Base-by-base conservation (phyloP, 1,140 invertebrate species). In the Pseudomyrmex dendroicus region DNA sequence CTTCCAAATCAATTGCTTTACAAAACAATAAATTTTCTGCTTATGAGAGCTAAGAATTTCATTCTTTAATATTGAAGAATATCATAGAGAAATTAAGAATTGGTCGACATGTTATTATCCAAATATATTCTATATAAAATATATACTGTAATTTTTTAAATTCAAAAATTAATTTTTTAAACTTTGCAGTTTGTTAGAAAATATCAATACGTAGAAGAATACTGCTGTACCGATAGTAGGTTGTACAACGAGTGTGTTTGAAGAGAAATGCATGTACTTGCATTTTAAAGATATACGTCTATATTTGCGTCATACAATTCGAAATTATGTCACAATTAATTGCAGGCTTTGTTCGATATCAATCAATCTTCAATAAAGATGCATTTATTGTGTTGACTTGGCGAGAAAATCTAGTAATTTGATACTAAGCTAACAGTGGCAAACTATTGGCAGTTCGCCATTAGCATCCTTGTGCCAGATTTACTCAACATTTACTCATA, bases 391-490 rank as follows among this genome's bases (percentile, higher is more conserved):
- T 5, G 2, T 74, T 62, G 46, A 73, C 50, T 68, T 77, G 63
- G 74, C 63, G 35, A 68, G 74, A 68, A 68, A 56, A 68, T 13
- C 50, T 8, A n/a, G 74, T 77, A 77, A 77, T 56, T 20, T 12
- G 74, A 77, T 77, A 67, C 63, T 44, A 56, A 68, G 52, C 63
- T 68, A 22, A 56, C 35, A 68, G 74, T 77, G 48, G 50, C 74
- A 67, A 77, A 46, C 8, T 46, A 54, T 67, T 77, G 74, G 74
- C 74, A 77, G 63, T 35, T 56, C 50, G 74, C 74, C 74, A 77
- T 59, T 68, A 54, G 74, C 74, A 77, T 56, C 74, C 63, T 77
- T 77, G 74, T 77, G 66, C 74, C 50, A 68, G 74, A 77, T 77
- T 77, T 77, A 77, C 2, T 77, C 50, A 68, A 68, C 35, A 62